Percentiles rank a stretch among this genome's conserved stretches.
These are phyloP conservation scores for Girardinus metallicus DNA, from an alignment of 2,797 vertebrate species.

Conservation along the genomic window DNA sequence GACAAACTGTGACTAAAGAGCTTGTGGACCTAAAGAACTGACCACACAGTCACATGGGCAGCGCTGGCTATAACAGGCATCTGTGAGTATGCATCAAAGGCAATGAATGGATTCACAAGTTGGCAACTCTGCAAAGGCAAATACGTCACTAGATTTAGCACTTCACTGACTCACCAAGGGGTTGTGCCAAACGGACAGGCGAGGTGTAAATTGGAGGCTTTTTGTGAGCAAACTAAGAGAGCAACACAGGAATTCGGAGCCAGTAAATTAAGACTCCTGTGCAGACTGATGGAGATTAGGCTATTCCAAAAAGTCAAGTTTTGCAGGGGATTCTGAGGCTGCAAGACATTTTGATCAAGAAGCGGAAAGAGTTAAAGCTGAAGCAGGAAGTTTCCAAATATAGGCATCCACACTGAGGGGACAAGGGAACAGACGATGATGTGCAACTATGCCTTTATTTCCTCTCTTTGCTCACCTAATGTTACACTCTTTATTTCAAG, in stretches of 20 bases:
- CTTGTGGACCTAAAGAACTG: slow-evolving; percentile 11
- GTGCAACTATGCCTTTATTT: not conserved
- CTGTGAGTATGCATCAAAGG: slow-evolving; percentile 37
- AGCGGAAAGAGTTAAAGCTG: slow-evolving; percentile 6
- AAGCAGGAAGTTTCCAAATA: slow-evolving; percentile 45
- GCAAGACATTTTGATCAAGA: slow-evolving; percentile 12
- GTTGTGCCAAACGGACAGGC: slow-evolving; percentile 57
- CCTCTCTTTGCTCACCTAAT: not conserved
- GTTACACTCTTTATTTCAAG: slow-evolving; percentile 13
- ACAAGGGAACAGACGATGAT: slow-evolving; percentile 14
- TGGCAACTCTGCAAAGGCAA: slow-evolving; percentile 62
- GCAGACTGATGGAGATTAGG: slow-evolving; percentile 18
- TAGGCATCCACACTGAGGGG: slow-evolving; percentile 19
- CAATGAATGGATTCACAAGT: slow-evolving; percentile 66
- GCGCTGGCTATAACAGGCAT: slow-evolving; percentile 48
- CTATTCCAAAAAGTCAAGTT: not conserved
- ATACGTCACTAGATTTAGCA: slow-evolving; percentile 70
- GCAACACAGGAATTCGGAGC: slow-evolving; percentile 43
- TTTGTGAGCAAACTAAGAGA: slow-evolving; percentile 61
- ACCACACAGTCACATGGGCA: slow-evolving; percentile 33
- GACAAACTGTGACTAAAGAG: slow-evolving; percentile 39
- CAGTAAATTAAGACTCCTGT: slow-evolving; percentile 25
- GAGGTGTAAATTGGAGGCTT: slow-evolving; percentile 54
- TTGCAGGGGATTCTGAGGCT: slow-evolving; percentile 13
- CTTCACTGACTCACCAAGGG: slow-evolving; percentile 53